Base-by-base conservation (phyloP, 2,113 vertebrate genomes). In the Ia io region DNA sequence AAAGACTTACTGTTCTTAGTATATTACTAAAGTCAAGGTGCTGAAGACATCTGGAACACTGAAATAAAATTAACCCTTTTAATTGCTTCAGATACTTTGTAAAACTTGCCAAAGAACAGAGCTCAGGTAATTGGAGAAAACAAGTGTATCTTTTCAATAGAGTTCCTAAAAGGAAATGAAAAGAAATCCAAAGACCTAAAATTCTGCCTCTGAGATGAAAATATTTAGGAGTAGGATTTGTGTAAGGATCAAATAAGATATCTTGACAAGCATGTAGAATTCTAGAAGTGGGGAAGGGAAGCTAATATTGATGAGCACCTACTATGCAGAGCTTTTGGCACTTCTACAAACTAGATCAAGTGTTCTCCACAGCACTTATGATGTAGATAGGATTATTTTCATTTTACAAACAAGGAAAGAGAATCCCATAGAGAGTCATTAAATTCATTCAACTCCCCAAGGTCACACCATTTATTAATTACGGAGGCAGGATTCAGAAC, bases 41-140 rank as follows among this genome's bases (percentile, higher is more conserved):
- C 65, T 84, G 85, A 96, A 97, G 97, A 95, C 44, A 97, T 97
- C 97, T 97, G 96, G 95, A 95, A 97, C 63, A 70, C 4, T 63
- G 92, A 82, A 86, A 74, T 83, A 94, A 96, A 97, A 97, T 95
- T 74, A 92, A 94, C 96, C 92, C 96, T 70, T 97, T 91, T 96
- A 47, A 69, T 28, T 40, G 42, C 88, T 93, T 95, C 65, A 42
- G 56, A 17, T 92, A 49, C 37, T 95, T 77, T 1, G 6, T 65
- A 37, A 82, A 67, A 32, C 65, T 65, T 76, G 78, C 76, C 70
- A 23, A 89, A 49, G 44, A 92, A 47, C 79, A 95, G 51, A 90
- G 56, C 5, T 79, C 73, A 90, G 30, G 63, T 92, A 53, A 93
- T 7, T 78, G 65, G 22, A 87, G 51, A 49, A 63, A 70, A 11